Conservation (phyloP, 2,888 invertebrate species). For the Neoaliturus tenellus region DNA sequence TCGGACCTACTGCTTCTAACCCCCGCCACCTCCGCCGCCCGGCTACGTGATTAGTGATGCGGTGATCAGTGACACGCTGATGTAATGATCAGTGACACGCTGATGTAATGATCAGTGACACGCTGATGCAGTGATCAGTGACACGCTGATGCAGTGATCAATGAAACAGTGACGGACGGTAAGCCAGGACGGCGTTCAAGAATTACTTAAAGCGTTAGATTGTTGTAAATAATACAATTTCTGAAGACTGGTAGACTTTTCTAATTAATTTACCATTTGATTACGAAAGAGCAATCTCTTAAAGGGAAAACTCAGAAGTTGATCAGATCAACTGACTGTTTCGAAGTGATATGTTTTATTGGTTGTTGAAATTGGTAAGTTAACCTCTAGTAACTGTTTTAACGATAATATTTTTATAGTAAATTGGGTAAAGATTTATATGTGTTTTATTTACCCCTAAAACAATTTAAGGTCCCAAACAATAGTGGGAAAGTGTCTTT, state of each 20-base stretch:
- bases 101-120: no score
- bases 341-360: not conserved
- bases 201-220: no score
- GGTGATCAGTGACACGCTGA: no score
- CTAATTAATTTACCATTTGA: not conserved
- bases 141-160: no score
- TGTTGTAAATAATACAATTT: not conserved
- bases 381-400: not conserved
- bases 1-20: conserved; percentile 48
- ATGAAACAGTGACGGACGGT: no score
- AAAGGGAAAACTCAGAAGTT: not conserved
- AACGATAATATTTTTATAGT: not conserved
- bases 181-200: no score
- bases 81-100: no score
- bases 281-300: not conserved
- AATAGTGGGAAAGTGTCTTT: no score
- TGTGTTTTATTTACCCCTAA: not conserved
- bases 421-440: not conserved
- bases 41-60: not conserved
- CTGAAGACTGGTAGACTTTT: conserved; percentile 8
- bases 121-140: no score
- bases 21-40: not conserved
- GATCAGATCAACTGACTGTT: conserved; percentile 8
- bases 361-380: not conserved
- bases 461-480: no score